phyloP scores from a whole-genome alignment of 2,888 invertebrate genomes.

The Tolmerus cingulatus region DNA sequence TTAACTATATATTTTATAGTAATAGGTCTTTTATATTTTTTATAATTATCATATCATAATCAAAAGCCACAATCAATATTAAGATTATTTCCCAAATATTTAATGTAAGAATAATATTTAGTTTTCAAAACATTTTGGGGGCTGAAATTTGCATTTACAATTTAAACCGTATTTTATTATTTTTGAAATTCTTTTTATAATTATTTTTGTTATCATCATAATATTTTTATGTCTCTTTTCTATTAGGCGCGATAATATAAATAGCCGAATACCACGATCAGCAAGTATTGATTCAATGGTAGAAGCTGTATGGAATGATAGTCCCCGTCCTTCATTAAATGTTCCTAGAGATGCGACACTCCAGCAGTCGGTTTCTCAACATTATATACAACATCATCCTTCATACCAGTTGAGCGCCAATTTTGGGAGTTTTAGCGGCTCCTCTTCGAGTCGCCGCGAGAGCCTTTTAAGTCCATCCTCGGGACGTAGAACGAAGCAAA shows the following conservation, averaged over 20 bases:
- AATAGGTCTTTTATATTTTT: too few relatives aligned
- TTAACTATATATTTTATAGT: background rate
- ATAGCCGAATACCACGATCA: conserved; percentile 72
- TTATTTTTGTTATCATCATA: background rate
- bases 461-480: conserved; percentile 79
- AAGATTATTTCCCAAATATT: too few relatives aligned
- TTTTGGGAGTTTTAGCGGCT: conserved; percentile 53
- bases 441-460: conserved; percentile 64
- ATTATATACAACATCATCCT: conserved; percentile 59
- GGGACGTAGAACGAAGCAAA: conserved; percentile 78
- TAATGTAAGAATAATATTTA: too few relatives aligned
- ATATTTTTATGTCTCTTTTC: conserved; percentile 23
- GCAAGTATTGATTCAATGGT: conserved; percentile 83
- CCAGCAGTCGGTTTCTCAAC: conserved; percentile 62
- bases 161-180: too few relatives aligned
- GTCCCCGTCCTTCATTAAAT: conserved; percentile 61
- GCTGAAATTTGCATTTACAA: too few relatives aligned
- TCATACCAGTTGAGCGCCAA: conserved; percentile 62
- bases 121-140: too few relatives aligned
- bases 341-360: conserved; percentile 55
- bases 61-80: too few relatives aligned
- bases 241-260: conserved; percentile 65
- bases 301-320: conserved; percentile 73
- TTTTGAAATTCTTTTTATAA: background rate
- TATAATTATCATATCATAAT: too few relatives aligned